phyloP scores from a whole-genome alignment of 2,113 vertebrate species.

The Formicarius rufipectus region DNA sequence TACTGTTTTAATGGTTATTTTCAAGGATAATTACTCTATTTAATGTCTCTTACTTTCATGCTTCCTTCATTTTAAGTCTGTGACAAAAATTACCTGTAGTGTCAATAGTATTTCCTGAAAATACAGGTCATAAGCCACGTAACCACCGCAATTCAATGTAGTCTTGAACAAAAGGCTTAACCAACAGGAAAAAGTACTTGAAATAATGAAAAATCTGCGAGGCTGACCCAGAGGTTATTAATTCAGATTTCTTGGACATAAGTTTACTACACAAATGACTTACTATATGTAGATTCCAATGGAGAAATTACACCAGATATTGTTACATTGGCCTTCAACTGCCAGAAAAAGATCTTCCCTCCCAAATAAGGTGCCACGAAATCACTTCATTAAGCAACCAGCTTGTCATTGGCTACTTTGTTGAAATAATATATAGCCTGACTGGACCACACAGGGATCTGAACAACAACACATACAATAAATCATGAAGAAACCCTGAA shows the following conservation, averaged over 20 bases:
- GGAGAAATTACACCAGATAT: neutral
- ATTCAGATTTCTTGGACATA: neutral
- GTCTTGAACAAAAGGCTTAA: neutral
- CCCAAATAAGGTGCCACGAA: slow-evolving; percentile 30
- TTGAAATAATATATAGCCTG: neutral
- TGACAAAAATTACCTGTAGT: slow-evolving; percentile 43
- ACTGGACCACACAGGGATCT: slow-evolving; percentile 40
- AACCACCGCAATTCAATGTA: neutral
- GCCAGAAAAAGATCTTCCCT: slow-evolving; percentile 11
- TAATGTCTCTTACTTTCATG: slow-evolving; percentile 33
- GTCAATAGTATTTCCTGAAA: slow-evolving; percentile 45
- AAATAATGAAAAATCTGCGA: slow-evolving; percentile 20
- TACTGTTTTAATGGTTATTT: slow-evolving; percentile 57
- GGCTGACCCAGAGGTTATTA: slow-evolving; percentile 31
- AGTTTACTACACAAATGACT: slow-evolving; percentile 11
- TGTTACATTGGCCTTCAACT: neutral
- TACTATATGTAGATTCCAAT: neutral
- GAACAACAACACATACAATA: neutral
- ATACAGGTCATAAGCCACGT: neutral
- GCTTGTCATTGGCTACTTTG: slow-evolving; percentile 12
- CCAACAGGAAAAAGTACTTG: slow-evolving; percentile 2
- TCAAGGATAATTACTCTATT: slow-evolving; percentile 61
- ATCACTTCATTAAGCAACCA: slow-evolving; percentile 30
- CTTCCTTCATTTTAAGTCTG: slow-evolving; percentile 62
- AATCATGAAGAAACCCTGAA: neutral